Percentiles rank a stretch among this genome's conserved stretches.
These are phyloP conservation scores for Tamias sibiricus DNA, from an alignment of 2,113 vertebrate species.

Conservation along the genomic window DNA sequence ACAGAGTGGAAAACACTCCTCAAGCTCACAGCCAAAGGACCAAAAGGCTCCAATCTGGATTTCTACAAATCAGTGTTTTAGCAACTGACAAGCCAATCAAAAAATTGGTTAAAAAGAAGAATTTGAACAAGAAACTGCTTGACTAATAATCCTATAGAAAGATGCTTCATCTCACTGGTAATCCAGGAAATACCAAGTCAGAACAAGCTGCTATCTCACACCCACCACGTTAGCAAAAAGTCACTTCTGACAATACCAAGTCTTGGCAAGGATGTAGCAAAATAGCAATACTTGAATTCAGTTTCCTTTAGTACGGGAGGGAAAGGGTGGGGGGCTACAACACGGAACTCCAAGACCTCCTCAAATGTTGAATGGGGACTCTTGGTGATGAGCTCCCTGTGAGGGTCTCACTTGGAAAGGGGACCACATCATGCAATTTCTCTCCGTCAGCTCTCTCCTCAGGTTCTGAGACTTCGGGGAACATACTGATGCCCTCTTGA, in stretches of 20 bases:
- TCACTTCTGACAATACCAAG: background rate
- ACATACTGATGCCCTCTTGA: background rate
- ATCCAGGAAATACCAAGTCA: background rate
- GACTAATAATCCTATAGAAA: background rate
- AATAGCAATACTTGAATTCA: background rate
- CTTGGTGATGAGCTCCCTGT: background rate
- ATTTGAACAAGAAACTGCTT: background rate
- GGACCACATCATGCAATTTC: background rate
- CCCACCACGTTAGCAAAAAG: background rate
- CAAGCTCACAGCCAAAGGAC: background rate
- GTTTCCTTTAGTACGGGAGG: background rate
- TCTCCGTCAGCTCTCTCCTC: background rate
- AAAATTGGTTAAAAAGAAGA: background rate
- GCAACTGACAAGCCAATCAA: background rate
- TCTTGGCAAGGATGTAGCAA: background rate
- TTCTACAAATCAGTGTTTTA: background rate
- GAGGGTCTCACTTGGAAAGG: background rate
- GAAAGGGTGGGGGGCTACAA: background rate
- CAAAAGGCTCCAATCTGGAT: background rate
- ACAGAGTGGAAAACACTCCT: background rate
- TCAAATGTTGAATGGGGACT: background rate
- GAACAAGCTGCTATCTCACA: background rate
- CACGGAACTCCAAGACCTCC: background rate
- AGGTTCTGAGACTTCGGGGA: background rate
- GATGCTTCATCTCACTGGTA: background rate